phyloP scores from a whole-genome alignment of 2,797 vertebrate species.

The Ceyx erithaca region DNA sequence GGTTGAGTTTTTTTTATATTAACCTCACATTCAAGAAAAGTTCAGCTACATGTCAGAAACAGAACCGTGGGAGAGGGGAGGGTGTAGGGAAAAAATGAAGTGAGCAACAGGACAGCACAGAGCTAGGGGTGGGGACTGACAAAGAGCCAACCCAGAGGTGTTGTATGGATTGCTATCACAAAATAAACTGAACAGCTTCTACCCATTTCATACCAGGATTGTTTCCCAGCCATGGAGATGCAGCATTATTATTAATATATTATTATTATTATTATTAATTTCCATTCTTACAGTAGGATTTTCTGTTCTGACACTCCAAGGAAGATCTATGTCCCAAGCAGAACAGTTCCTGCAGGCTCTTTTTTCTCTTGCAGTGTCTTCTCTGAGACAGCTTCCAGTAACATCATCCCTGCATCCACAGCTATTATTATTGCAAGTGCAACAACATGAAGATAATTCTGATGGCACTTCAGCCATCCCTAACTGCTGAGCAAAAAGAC shows the following conservation, averaged over 20 bases:
- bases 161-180: background rate
- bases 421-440: background rate
- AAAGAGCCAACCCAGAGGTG: background rate
- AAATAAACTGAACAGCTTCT: background rate
- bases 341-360: background rate
- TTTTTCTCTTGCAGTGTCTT: background rate
- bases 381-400: background rate
- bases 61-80: background rate
- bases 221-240: background rate
- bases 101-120: background rate
- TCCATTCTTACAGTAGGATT: background rate
- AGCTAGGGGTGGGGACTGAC: fast-evolving
- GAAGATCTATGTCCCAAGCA: background rate
- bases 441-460: background rate
- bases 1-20: background rate
- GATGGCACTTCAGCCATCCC: background rate
- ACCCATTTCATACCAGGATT: background rate
- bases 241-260: no score
- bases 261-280: no score
- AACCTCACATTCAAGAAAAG: background rate
- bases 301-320: background rate
- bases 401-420: background rate
- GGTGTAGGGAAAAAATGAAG: background rate
- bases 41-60: background rate
- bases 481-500: background rate